These are phyloP conservation scores for Virgularia gustaviana DNA, from an alignment of 92 coral and sea anemone species.

Conservation along the genomic window DNA sequence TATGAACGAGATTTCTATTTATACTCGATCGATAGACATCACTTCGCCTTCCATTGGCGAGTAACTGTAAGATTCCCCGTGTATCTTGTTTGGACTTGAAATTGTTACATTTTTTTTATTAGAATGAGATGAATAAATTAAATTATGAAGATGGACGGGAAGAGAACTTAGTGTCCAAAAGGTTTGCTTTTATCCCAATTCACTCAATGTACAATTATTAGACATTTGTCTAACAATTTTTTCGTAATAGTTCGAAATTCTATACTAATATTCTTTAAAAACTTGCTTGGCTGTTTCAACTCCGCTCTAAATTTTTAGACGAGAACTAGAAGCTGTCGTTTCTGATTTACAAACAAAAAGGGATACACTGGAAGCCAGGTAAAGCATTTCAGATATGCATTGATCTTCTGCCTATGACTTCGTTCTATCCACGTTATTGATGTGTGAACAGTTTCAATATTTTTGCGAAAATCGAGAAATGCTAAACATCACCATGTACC, in stretches of 20 bases:
- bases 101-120: background rate
- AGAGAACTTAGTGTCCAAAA: constrained; percentile 65
- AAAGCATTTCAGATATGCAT: constrained; percentile 13
- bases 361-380: constrained; percentile 93
- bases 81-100: background rate
- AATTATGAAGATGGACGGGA: constrained; percentile 84
- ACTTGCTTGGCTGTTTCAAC: background rate
- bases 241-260: background rate
- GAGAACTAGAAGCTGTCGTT: constrained; percentile 75
- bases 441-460: too few species aligned
- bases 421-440: too few species aligned
- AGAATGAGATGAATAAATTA: constrained; percentile 83
- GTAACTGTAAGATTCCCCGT: too few species aligned
- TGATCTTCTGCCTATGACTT: too few species aligned
- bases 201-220: too few species aligned
- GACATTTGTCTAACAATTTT: too few species aligned
- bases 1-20: too few species aligned
- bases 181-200: too few species aligned
- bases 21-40: too few species aligned
- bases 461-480: too few species aligned
- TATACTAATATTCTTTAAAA: background rate
- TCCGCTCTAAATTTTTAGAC: constrained; percentile 36
- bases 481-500: too few species aligned
- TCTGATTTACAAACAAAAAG: constrained; percentile 66
- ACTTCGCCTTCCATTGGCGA: too few species aligned